Evolutionary conservation across 2,797 vertebrate species (phyloP), one percentile per base, ranked within the genome.

Genomic region (Galaxias olidus): DNA sequence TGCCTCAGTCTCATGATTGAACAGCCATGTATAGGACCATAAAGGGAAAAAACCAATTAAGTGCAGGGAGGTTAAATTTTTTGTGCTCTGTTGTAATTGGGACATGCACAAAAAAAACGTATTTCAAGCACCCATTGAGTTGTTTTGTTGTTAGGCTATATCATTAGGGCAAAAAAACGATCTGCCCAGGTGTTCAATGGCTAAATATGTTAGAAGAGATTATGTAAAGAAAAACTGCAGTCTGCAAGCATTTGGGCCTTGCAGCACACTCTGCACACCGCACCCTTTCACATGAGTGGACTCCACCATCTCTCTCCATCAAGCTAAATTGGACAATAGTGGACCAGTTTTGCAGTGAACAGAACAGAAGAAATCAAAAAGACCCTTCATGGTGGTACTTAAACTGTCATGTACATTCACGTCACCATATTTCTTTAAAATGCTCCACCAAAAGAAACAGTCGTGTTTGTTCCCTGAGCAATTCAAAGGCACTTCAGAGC

Each of bases 41-140:
- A 76, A 88, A 90, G 85, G 87, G 90, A 90, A 91, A 87, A 87
- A 86, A 87, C 89, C 91, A 91, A 91, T 91, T 91, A 91, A 85
- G 82, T 68, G 68, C 49, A 14, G 82, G 83, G 82, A 59, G 63
- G 85, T 87, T 92, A 87, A 86, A 87, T 15, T 73, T 90, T 87
- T 87, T 87, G 84, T 90, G 69, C 85, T 57, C 61, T 86, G 79
- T 79, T 83, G 88, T 80, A 91, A 91, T 91, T 91, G 90, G 89
- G 75, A 71, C 78, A 68, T 75, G 65, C 77, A 87, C 78, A 76
- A 78, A 87, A 78, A 87, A 82, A 88, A 87, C 81, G 72, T 68
- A 77, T 61, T 81, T 90, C 77, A 90, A 91, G 90, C 85, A 85
- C 84, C 78, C 79, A 84, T 84, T 82, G 83, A 84, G 86, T 89